phyloP scores from a whole-genome alignment of 2,797 vertebrate genomes.

The Thamnophis elegans region DNA sequence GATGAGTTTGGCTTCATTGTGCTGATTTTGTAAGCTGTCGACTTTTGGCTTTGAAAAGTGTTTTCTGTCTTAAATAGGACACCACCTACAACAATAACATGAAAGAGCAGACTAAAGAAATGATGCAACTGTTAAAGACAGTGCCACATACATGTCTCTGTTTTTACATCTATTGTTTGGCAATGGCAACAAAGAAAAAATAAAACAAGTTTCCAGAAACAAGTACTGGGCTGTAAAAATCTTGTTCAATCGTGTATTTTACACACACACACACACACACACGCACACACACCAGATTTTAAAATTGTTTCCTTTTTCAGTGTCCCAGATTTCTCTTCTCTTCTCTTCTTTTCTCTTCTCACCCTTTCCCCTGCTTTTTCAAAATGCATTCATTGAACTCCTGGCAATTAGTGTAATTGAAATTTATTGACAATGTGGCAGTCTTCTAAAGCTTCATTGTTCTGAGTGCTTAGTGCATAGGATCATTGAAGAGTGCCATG shows the following conservation, averaged over 20 bases:
- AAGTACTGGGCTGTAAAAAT: conserved; percentile 63
- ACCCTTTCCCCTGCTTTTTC: conserved; percentile 73
- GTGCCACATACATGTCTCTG: conserved; percentile 70
- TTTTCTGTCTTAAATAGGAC: conserved; percentile 62
- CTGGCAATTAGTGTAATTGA: conserved; percentile 96
- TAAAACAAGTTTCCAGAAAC: conserved; percentile 76
- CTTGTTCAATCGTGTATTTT: too few species aligned
- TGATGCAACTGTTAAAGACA: conserved; percentile 70
- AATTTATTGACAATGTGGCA: conserved; percentile 92
- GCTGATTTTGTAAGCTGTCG: conserved; percentile 42
- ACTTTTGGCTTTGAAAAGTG: conserved; percentile 60
- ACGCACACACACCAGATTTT: conserved; percentile 39
- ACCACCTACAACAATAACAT: conserved; percentile 39
- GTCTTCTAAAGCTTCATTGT: conserved; percentile 87
- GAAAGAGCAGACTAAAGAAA: conserved; percentile 48
- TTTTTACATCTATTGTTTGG: conserved; percentile 71
- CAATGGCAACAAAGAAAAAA: conserved; percentile 78
- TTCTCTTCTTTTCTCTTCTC: conserved; percentile 5
- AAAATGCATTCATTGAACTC: conserved; percentile 89
- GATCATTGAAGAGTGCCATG: conserved; percentile 78
- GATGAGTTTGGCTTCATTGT: conserved; percentile 23
- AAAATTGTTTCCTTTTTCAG: conserved; percentile 72
- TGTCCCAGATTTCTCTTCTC: conserved; percentile 67
- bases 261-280: too few species aligned
- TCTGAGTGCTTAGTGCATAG: conserved; percentile 81